Conservation (phyloP, 2,888 invertebrate genomes). For the Epinotia nisella region DNA sequence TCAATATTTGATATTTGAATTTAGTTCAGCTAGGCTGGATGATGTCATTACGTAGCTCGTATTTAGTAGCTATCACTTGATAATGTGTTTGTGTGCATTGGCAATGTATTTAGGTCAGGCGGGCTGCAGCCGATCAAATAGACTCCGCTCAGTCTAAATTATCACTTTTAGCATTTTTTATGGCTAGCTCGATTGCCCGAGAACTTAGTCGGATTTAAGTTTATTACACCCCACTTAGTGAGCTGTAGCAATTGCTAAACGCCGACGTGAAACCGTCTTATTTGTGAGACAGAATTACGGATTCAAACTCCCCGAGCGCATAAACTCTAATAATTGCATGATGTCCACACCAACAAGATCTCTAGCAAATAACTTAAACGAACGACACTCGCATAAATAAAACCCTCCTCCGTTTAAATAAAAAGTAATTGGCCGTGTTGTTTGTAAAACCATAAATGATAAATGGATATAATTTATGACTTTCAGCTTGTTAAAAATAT, state of each 20-base stretch:
- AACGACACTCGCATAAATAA: conserved; percentile 35
- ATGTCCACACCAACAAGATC: conserved; percentile 31
- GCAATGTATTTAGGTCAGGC: conserved; percentile 76
- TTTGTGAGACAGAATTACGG: conserved; percentile 30
- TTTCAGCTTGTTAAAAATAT: conserved; percentile 24
- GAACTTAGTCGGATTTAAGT: conserved; percentile 4
- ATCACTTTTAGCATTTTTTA: conserved; percentile 28
- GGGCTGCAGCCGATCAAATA: conserved; percentile 78
- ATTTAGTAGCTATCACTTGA: no score
- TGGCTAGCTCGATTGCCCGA: neutral
- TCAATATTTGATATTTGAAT: conserved; percentile 25
- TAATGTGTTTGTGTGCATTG: conserved; percentile 60
- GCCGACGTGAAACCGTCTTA: conserved; percentile 31
- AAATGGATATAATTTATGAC: conserved; percentile 35
- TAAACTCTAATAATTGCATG: conserved; percentile 38
- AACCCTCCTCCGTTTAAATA: conserved; percentile 19
- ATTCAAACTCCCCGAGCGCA: conserved; percentile 29
- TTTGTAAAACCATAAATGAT: conserved; percentile 31
- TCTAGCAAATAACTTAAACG: conserved; percentile 29
- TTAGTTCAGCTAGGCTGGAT: neutral
- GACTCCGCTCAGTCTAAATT: conserved; percentile 47
- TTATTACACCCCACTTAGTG: conserved; percentile 12
- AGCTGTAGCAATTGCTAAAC: conserved; percentile 10
- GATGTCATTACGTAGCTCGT: conserved; percentile 33
- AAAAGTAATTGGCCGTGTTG: conserved; percentile 39